These are phyloP conservation scores for Rattus norvegicus DNA, from an alignment of 2,113 vertebrate genomes.

Conservation along the genomic window DNA sequence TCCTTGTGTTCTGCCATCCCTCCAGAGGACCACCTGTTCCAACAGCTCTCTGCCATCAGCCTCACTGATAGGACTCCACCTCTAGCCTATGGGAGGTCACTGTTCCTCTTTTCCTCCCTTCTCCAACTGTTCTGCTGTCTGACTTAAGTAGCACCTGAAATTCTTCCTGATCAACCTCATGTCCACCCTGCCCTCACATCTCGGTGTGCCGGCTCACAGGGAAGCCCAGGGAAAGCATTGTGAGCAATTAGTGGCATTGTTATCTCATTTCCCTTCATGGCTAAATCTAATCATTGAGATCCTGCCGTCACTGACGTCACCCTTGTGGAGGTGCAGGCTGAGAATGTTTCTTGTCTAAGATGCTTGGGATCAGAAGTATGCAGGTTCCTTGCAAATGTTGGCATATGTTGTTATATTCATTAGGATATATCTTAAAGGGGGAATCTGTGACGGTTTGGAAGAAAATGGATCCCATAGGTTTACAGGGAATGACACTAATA, in stretches of 20 bases:
- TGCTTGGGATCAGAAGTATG: background rate
- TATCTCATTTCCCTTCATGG: background rate
- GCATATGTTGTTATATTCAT: background rate
- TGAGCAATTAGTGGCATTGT: rapidly evolving
- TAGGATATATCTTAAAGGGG: background rate
- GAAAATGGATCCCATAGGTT: too few relatives aligned
- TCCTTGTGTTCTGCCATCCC: background rate
- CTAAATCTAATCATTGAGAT: background rate
- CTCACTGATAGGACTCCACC: background rate
- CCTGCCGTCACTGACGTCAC: rapidly evolving
- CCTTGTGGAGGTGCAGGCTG: background rate
- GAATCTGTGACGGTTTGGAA: background rate
- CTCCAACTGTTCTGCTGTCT: background rate
- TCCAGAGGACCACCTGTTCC: too few relatives aligned
- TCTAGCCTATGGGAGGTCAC: background rate
- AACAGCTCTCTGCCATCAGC: too few relatives aligned
- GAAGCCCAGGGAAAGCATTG: background rate
- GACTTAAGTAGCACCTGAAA: background rate
- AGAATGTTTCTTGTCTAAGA: background rate
- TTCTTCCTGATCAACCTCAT: background rate
- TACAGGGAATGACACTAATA: too few relatives aligned
- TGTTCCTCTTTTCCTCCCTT: background rate
- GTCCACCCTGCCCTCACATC: background rate
- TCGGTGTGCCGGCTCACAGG: background rate
- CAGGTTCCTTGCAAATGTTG: background rate